Percentiles rank a stretch among this genome's conserved stretches.
These are phyloP conservation scores for Sialis fuliginosa DNA, from an alignment of 2,888 invertebrate species.

Conservation along the genomic window DNA sequence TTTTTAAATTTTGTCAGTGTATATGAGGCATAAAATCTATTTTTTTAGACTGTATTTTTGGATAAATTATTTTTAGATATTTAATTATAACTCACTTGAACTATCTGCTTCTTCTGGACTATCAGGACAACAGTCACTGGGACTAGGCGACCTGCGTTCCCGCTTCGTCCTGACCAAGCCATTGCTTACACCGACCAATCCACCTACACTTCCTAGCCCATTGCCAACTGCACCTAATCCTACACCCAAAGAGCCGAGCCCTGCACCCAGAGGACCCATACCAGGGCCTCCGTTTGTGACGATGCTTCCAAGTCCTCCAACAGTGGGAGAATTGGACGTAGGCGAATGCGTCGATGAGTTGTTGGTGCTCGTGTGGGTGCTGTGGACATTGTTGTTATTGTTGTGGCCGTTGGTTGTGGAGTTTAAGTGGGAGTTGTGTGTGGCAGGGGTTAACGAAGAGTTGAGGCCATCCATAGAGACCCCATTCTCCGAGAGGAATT, in stretches of 20 bases:
- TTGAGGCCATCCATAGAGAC: conserved; percentile 68
- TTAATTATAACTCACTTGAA: conserved; percentile 51
- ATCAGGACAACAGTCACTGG: conserved; percentile 76
- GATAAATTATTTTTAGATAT: no score
- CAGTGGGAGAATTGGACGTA: no score
- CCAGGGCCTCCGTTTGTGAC: no score
- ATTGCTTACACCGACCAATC: conserved; percentile 34
- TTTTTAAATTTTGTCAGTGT: not conserved
- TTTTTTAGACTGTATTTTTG: not conserved
- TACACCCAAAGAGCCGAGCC: no score
- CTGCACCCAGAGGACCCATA: no score
- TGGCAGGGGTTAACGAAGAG: conserved; percentile 17
- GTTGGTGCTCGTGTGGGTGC: no score
- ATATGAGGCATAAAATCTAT: not conserved
- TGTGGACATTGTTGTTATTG: no score
- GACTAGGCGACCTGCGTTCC: conserved; percentile 64
- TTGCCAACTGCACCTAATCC: conserved; percentile 21
- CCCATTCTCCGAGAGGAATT: conserved; percentile 90
- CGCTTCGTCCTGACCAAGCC: conserved; percentile 52
- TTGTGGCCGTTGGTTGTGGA: not conserved
- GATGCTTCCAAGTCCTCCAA: no score
- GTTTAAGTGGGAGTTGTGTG: not conserved
- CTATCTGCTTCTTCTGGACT: conserved; percentile 81
- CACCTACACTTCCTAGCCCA: conserved; percentile 27
- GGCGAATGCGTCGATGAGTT: no score